Percentiles rank a stretch among this genome's conserved stretches.
Conservation (phyloP, 1,140 invertebrate genomes). For the Patella vulgata region DNA sequence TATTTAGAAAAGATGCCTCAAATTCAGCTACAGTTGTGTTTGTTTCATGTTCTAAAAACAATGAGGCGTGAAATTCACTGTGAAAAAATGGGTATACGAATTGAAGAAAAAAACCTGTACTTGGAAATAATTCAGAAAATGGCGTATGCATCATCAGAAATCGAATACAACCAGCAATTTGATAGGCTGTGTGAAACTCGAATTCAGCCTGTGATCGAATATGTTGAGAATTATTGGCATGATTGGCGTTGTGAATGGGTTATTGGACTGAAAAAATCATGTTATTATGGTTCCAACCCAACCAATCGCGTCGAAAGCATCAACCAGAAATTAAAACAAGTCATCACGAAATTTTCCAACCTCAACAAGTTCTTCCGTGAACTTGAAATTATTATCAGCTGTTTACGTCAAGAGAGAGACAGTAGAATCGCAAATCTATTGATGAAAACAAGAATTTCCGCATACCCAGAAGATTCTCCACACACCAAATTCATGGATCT, state of each 20-base stretch:
- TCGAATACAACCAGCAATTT: neutral
- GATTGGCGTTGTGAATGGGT: slow-evolving; percentile 3
- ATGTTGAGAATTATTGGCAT: slow-evolving; percentile 10
- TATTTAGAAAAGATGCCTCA: slow-evolving; percentile 2
- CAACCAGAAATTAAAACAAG: neutral
- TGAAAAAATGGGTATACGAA: neutral
- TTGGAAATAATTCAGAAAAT: slow-evolving; percentile 1
- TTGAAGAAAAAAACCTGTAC: neutral
- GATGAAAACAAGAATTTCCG: neutral
- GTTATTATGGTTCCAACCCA: neutral
- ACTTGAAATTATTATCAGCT: neutral
- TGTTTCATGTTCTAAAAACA: neutral
- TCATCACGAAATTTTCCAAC: slow-evolving; percentile 1
- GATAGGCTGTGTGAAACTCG: slow-evolving; percentile 4
- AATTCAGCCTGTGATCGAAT: neutral
- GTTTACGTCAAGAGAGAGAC: slow-evolving; percentile 1
- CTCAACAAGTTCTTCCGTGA: slow-evolving; percentile 6
- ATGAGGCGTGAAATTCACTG: slow-evolving; percentile 1
- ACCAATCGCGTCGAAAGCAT: neutral
- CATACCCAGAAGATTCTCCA: neutral
- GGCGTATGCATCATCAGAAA: neutral
- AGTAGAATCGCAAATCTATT: neutral
- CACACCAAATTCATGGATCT: neutral
- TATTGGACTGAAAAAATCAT: slow-evolving; percentile 2
- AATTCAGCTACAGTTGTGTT: slow-evolving; percentile 5